Conservation (phyloP, 2,888 invertebrate species). For the Oxycera nigricornis region DNA sequence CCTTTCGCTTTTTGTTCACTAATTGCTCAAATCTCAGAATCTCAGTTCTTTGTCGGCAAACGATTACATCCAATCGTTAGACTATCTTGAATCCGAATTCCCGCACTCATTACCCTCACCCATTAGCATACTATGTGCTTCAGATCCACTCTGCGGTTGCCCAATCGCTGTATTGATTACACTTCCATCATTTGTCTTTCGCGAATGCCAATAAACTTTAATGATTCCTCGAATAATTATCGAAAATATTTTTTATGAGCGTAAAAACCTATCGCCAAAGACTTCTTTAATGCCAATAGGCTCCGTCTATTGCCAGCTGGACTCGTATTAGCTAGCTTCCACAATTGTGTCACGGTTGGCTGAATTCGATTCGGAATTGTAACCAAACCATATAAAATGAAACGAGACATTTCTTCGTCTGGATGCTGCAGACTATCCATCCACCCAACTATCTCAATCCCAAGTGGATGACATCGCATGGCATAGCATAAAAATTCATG, state of each 20-base stretch:
- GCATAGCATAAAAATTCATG: slow-evolving; percentile 38
- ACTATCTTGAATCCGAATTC: no score
- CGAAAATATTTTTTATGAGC: background rate
- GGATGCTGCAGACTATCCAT: background rate
- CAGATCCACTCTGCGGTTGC: background rate
- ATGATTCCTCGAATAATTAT: background rate
- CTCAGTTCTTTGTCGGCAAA: no score
- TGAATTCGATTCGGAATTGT: slow-evolving; percentile 2
- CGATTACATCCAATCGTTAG: no score
- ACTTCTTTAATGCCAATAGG: background rate
- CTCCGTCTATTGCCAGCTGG: background rate
- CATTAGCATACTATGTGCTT: background rate
- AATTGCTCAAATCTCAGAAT: no score
- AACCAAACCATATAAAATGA: slow-evolving; percentile 3
- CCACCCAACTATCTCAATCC: background rate
- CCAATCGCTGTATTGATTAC: background rate
- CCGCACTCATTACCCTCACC: no score
- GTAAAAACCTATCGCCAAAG: background rate
- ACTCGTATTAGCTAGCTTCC: background rate
- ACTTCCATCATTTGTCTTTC: background rate
- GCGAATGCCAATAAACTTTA: background rate
- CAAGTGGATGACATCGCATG: slow-evolving; percentile 9
- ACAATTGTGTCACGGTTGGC: background rate
- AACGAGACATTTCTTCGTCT: background rate
- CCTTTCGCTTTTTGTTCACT: no score